Evolutionary conservation across 2,797 vertebrate genomes (phyloP), one percentile per base, ranked within the genome.

Genomic region (Darevskia mixta): DNA sequence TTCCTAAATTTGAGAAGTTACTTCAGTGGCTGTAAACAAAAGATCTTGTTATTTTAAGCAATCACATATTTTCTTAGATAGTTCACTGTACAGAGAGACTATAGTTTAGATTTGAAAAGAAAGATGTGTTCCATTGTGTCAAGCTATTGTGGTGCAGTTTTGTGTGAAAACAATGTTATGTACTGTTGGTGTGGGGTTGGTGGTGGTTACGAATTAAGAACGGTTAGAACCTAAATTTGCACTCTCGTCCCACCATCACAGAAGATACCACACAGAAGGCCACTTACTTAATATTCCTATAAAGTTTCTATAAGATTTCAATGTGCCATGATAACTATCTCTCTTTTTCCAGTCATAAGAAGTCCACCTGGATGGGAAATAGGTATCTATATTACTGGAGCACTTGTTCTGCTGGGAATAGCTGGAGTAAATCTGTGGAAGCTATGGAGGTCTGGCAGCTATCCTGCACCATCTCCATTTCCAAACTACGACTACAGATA

Each of bases 401-500:
- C 98, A 86, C 87, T 99, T 78, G 96, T 96, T 10, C 96, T 99
- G 93, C 97, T 99, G 89, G 97, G 93, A 8, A 96, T 98, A 0
- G 97, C 98, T 0, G 98, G 97, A 3, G 85, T 98, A 92, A 99
- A 98, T 95, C 97, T 99, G 91, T 99, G 99, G 99, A 99, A 98
- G 94, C 96, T 99, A 72, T 99, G 98, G 98, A 98, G 97, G 41
- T 99, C 99, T 0, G 98, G 98, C 20, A 97, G 96, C 79, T 99
- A 98, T 94, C 98, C 99, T 0, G 96, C 98, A 0, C 98, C 99
- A 0, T 99, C 99, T 1, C 99, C 99, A 0, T 99, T 98, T 94
- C 99, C 99, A 3, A 99, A 99, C 96, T 99, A 99, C 9, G 98
- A 99, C 96, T 98, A 98, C 95, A 97, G 98, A 15, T 99, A 99